Evolutionary conservation across 2,113 vertebrate species (phyloP).

Genomic region (Semnornis frantzii): DNA sequence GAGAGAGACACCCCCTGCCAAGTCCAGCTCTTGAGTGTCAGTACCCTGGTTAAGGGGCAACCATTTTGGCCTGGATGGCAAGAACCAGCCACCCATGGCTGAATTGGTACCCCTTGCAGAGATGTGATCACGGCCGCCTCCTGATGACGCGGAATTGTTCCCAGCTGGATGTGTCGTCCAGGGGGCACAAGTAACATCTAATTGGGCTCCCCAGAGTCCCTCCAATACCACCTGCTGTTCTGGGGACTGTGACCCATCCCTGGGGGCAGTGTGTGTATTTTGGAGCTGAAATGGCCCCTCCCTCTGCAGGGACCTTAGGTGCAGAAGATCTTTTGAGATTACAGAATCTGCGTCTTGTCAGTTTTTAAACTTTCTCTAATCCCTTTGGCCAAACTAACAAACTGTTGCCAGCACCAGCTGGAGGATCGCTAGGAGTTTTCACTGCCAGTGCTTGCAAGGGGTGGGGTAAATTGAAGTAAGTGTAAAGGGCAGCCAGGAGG

Average conservation of each 20-base stretch:
- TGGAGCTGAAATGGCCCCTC: conserved; percentile 39
- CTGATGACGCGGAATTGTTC: background rate
- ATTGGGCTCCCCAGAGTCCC: background rate
- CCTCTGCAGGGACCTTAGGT: background rate
- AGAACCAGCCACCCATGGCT: conserved; percentile 41
- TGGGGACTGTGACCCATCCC: conserved; percentile 59
- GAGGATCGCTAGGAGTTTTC: conserved; percentile 23
- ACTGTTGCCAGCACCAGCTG: conserved; percentile 19
- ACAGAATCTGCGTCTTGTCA: background rate
- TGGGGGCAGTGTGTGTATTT: conserved; percentile 41
- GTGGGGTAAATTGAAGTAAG: conserved; percentile 35
- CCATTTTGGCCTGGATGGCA: conserved; percentile 63
- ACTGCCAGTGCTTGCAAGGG: conserved; percentile 17
- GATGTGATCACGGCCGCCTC: background rate
- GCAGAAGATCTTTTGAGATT: background rate
- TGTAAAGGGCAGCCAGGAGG: conserved; percentile 28
- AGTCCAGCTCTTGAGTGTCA: conserved; percentile 58
- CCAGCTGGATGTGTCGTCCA: conserved; percentile 21
- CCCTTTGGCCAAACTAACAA: conserved; percentile 28
- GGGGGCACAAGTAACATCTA: background rate
- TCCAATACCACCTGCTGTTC: conserved; percentile 55
- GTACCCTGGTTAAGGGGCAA: conserved; percentile 5
- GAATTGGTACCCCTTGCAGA: conserved; percentile 24
- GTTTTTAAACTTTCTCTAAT: conserved; percentile 16
- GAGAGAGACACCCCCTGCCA: conserved; percentile 67